These are phyloP conservation scores for Drosophila azteca DNA, from an alignment of 1,140 invertebrate species.

Conservation along the genomic window DNA sequence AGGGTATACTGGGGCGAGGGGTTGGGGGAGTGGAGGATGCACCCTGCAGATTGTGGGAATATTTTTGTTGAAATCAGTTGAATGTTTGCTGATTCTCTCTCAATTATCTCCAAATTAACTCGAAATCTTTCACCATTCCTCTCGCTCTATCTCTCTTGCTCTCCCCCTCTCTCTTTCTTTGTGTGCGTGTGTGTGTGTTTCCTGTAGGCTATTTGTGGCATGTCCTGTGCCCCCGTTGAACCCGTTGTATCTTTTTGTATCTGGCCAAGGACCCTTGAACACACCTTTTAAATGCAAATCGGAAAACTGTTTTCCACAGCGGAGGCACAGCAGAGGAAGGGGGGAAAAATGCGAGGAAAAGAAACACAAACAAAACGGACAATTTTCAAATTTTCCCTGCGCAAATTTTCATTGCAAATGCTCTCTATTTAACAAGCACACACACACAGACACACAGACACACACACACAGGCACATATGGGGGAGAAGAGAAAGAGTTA, in stretches of 20 bases:
- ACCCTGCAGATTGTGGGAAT: too few species aligned
- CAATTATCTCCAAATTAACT: too few species aligned
- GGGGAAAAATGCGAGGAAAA: neutral
- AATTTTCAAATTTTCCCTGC: constrained; percentile 70
- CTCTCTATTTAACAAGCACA: constrained; percentile 74
- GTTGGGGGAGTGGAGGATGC: too few species aligned
- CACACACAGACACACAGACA: constrained; percentile 29
- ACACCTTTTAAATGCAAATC: constrained; percentile 79
- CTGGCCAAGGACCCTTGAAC: constrained; percentile 19
- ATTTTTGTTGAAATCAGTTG: too few species aligned
- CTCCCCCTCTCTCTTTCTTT: too few species aligned
- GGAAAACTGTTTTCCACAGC: constrained; percentile 59
- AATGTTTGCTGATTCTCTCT: too few species aligned
- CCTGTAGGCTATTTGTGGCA: too few species aligned
- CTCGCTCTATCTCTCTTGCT: too few species aligned
- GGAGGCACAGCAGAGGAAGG: too few species aligned
- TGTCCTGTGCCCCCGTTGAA: neutral
- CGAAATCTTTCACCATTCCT: too few species aligned
- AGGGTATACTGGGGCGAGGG: too few species aligned
- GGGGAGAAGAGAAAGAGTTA: constrained; percentile 5
- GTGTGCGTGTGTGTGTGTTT: too few species aligned
- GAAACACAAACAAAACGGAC: constrained; percentile 50
- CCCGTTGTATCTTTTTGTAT: neutral
- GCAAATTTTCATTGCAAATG: constrained; percentile 74
- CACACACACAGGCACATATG: constrained; percentile 15